Evolutionary conservation across 2,797 vertebrate species (phyloP), one percentile per base, ranked within the genome.

Genomic region (Buphagus erythrorhynchus): DNA sequence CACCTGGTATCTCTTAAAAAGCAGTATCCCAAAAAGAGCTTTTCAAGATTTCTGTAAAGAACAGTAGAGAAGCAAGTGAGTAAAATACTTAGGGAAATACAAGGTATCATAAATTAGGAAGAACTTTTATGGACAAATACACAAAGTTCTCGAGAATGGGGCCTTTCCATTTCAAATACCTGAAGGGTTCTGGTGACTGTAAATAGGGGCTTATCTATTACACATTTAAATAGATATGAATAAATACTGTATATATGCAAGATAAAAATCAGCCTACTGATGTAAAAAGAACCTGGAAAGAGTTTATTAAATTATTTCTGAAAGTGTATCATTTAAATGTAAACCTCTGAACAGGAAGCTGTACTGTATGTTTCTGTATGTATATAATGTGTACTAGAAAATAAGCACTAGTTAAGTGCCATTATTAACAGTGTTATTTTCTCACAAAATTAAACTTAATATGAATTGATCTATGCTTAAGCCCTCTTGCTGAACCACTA

Each of bases 371-470:
- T 51, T 93, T 89, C 86, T 97, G 91, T 97, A 86, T 98, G 97
- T 98, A 98, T 97, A 98, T 98, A 97, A 95, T 97, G 95, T 97
- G 90, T 97, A 89, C 90, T 90, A 97, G 96, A 97, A 97, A 97
- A 97, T 92, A 96, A 97, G 97, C 96, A 93, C 97, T 91, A 89
- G 80, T 90, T 90, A 96, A 95, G 92, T 93, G 95, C 95, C 96
- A 94, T 96, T 97, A 97, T 95, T 93, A 97, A 97, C 98, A 97
- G 97, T 97, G 96, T 98, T 98, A 98, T 98, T 97, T 97, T 98
- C 95, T 97, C 96, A 97, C 49, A 98, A 94, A 98, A 96, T 97
- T 98, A 97, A 98, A 98, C 97, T 95, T 98, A 97, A 97, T 98
- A 79, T 96, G 78, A 97, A 94, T 97, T 97, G 93, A 96, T 98